Percentiles rank a stretch among this genome's conserved stretches.
phyloP scores from a whole-genome alignment of 2,797 vertebrate genomes.

The Danio kyathit region DNA sequence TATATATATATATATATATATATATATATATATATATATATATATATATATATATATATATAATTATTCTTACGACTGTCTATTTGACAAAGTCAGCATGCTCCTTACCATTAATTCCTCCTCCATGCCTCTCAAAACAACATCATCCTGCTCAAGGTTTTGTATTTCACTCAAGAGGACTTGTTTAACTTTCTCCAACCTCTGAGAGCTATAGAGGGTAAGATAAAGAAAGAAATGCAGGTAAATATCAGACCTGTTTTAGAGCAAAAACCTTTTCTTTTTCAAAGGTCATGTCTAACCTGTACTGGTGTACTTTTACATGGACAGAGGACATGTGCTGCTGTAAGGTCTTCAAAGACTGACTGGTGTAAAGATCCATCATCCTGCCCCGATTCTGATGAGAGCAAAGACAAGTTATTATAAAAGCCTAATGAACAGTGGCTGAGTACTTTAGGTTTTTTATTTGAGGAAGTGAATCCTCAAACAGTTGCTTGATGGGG shows the following conservation, averaged over 20 bases:
- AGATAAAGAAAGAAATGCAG: constrained; percentile 16
- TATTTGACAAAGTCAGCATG: not conserved
- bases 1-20: too few relatives aligned
- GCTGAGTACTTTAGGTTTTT: not conserved
- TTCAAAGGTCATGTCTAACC: constrained; percentile 37
- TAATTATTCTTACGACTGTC: not conserved
- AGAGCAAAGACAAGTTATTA: constrained; percentile 1
- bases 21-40: too few relatives aligned
- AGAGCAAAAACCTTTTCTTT: constrained; percentile 1
- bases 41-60: too few relatives aligned
- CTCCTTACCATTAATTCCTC: constrained; percentile 86
- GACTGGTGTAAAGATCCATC: constrained; percentile 86
- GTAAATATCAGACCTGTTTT: not conserved
- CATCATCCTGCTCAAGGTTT: constrained; percentile 85
- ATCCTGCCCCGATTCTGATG: constrained; percentile 80
- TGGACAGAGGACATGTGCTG: constrained; percentile 82
- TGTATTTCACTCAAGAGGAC: constrained; percentile 84
- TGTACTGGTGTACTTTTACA: constrained; percentile 73
- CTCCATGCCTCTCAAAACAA: constrained; percentile 85
- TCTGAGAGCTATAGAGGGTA: constrained; percentile 76
- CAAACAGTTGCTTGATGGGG: not conserved
- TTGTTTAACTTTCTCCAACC: constrained; percentile 80
- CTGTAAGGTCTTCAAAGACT: constrained; percentile 82
- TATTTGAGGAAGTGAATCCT: not conserved
- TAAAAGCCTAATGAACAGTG: not conserved